Base-by-base conservation (phyloP, 2,797 vertebrate genomes). In the Lepilemur septentrionalis region DNA sequence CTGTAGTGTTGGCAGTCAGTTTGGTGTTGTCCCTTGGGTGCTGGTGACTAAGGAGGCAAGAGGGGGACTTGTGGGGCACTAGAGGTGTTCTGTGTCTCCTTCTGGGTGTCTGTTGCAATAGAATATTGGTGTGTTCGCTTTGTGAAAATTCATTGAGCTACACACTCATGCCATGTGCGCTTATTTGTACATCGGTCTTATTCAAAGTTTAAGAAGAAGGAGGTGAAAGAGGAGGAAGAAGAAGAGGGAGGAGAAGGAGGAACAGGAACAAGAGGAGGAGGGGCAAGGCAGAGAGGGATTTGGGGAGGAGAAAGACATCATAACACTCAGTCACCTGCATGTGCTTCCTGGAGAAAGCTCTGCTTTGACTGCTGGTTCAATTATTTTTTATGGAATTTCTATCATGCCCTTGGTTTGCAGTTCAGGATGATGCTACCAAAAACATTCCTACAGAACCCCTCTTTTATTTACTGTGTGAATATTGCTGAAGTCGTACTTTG, bases 51-150 rank as follows among this genome's bases (percentile, higher is more conserved):
- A 43, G 22, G 70, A 63, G 32, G n/a, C 14, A 13, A 2, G 14
- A 7, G 15, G 2, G 25, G 2, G 32, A 10, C 5, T 5, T 4
- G 4, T 23, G 10, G 15, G 46, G 9, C 28, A 5, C 61, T 17
- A 41, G 63, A 55, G 10, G 14, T 0, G 35, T 41, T 14, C 81
- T 30, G 35, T 9, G 50, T 41, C 41, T 73, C 70, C 0, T 1
- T 32, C 14, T 2, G 35, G n/a, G 32, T 65, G 75, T 30, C 22
- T 12, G 25, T 0, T 30, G 18, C 88, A 38, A 69, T 5, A 69
- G 67, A 38, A 38, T 35, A 46, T 1, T 7, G 15, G 35, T 38
- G 46, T 4, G 4, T 10, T 87, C 78, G 2, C 35, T 92, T 78
- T n/a, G 30, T 83, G 41, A 65, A 72, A 72, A 84, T 2, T 10